Conservation (phyloP, 2,113 vertebrate species). For the Hemiprocne comata region DNA sequence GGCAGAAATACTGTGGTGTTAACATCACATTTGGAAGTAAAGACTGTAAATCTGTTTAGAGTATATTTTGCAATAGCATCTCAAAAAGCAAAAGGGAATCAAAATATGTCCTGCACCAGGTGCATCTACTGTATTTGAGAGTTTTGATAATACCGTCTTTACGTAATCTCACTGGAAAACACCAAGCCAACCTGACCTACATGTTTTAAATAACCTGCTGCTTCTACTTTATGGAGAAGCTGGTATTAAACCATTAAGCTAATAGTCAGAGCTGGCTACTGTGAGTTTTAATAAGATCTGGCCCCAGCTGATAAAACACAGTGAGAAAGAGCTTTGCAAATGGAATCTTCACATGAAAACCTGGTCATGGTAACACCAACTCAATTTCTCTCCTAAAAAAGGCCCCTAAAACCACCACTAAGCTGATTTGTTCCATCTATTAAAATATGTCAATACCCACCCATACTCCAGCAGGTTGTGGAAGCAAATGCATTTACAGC, state of each 20-base stretch:
- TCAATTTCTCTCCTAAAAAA: neutral
- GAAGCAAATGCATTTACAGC: neutral
- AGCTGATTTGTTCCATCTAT: neutral
- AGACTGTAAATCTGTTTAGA: neutral
- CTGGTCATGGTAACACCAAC: neutral
- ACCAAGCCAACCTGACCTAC: neutral
- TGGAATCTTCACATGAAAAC: neutral
- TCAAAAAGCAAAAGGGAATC: neutral
- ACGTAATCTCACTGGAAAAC: conserved; percentile 7
- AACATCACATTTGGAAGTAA: neutral
- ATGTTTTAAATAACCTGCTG: conserved; percentile 47
- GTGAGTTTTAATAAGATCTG: conserved; percentile 27
- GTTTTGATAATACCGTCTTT: neutral
- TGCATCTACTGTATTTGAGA: neutral
- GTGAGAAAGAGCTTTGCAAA: neutral
- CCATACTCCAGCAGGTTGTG: neutral
- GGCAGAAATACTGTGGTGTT: neutral
- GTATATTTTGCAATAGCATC: neutral
- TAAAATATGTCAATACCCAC: neutral
- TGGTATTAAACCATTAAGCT: conserved; percentile 50
- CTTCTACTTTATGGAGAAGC: conserved; percentile 23
- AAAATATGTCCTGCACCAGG: rapidly evolving
- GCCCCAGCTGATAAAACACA: neutral
- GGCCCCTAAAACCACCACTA: neutral
- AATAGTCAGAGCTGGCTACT: conserved; percentile 16